Evolutionary conservation across 2,113 vertebrate species (phyloP).

Genomic region (Cyrtonyx montezumae): DNA sequence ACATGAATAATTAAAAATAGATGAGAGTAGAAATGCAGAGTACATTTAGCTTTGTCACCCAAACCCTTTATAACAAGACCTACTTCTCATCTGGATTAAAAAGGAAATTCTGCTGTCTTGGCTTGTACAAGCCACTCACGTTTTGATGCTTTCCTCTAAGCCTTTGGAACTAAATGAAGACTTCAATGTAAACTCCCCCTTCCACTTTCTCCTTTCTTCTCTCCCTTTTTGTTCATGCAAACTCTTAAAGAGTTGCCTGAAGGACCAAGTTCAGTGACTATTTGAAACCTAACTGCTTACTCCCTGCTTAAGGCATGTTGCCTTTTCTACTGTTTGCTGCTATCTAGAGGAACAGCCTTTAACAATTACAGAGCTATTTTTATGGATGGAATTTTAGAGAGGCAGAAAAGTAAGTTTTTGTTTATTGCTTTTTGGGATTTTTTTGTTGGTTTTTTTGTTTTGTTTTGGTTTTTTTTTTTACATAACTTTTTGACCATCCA

Average conservation of each 20-base stretch:
- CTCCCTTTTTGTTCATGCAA: not conserved
- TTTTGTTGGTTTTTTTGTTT: too few relatives aligned
- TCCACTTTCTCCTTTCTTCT: conserved; percentile 36
- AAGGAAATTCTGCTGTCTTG: conserved; percentile 35
- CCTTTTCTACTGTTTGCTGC: not conserved
- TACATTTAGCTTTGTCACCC: conserved; percentile 22
- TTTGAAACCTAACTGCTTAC: conserved; percentile 16
- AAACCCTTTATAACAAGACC: conserved; percentile 19
- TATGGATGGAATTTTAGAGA: not conserved
- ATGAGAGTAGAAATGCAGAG: conserved; percentile 30
- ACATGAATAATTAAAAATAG: conserved; percentile 61
- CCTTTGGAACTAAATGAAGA: conserved; percentile 46
- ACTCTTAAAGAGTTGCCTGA: not conserved
- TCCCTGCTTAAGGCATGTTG: not conserved
- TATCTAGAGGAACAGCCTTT: not conserved
- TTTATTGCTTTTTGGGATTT: too few relatives aligned
- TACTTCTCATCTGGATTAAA: conserved; percentile 22
- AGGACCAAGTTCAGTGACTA: not conserved
- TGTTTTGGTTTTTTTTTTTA: not conserved
- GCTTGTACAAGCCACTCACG: not conserved
- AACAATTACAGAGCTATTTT: not conserved
- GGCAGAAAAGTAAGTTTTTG: not conserved
- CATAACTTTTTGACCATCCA: not conserved
- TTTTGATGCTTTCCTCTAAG: conserved; percentile 48
- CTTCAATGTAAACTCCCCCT: conserved; percentile 13